Evolutionary conservation across 2,113 vertebrate species (phyloP).

Genomic region (Tauraco erythrolophus): DNA sequence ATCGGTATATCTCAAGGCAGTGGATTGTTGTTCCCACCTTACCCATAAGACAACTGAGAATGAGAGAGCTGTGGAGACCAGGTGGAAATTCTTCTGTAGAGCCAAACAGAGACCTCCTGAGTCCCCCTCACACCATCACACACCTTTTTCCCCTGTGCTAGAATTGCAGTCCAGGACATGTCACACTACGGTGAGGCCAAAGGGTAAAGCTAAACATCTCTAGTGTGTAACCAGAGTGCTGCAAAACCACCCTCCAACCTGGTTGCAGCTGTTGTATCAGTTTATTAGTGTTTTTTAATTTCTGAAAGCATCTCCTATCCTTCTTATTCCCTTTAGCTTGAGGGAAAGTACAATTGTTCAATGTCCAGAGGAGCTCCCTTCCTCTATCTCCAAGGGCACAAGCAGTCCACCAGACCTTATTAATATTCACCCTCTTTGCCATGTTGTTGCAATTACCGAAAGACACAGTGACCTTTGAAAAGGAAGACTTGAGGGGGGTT

Average conservation of each 20-base stretch:
- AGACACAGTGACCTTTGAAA: conserved; percentile 71
- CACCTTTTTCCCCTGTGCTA: not conserved
- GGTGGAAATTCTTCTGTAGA: not conserved
- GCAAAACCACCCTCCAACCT: not conserved
- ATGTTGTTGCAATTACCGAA: conserved; percentile 72
- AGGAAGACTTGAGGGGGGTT: conserved; percentile 40
- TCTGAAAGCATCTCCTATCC: not conserved
- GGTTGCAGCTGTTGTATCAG: not conserved
- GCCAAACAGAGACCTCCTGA: not conserved
- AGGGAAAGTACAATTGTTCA: conserved; percentile 3
- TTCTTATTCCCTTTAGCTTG: not conserved
- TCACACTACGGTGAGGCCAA: not conserved
- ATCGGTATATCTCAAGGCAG: not conserved
- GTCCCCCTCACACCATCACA: not conserved
- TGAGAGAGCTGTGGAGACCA: not conserved
- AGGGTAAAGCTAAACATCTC: not conserved
- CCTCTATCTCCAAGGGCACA: conserved; percentile 47
- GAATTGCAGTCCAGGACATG: accelerated
- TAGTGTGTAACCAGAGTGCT: not conserved
- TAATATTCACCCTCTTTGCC: conserved; percentile 70
- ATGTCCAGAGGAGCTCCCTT: conserved; percentile 25
- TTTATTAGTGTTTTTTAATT: not conserved
- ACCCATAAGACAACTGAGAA: not conserved
- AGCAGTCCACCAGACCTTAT: conserved; percentile 48
- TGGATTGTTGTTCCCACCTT: not conserved